Evolutionary conservation across 1,140 invertebrate genomes (phyloP).

Genomic region (Brachionus asplanchnoidis): DNA sequence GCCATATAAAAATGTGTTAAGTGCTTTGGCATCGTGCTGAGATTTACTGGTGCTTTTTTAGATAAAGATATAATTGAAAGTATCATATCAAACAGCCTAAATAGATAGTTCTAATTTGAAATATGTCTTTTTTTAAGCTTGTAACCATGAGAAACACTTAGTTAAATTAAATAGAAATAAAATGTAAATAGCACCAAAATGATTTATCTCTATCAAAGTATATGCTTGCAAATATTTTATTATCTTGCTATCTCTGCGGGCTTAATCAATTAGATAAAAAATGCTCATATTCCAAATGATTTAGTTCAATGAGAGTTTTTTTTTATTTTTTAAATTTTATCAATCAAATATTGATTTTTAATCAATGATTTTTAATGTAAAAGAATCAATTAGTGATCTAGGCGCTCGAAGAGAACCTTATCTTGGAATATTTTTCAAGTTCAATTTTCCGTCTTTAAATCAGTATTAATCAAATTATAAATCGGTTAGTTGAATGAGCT

Average conservation of each 20-base stretch:
- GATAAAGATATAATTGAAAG: slow-evolving; percentile 1
- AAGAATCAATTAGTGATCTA: not conserved
- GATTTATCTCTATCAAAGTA: not conserved
- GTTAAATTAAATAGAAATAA: slow-evolving; percentile 28
- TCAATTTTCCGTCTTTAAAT: slow-evolving; percentile 2
- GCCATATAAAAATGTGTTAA: slow-evolving; percentile 33
- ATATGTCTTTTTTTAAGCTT: slow-evolving; percentile 4
- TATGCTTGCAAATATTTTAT: not conserved
- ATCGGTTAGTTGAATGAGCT: not conserved
- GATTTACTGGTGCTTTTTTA: not conserved
- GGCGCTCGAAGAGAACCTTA: not conserved
- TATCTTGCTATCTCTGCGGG: not conserved
- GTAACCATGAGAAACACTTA: slow-evolving; percentile 21
- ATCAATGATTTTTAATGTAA: not conserved
- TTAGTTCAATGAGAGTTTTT: not conserved
- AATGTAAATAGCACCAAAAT: not conserved
- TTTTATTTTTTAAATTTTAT: slow-evolving; percentile 25
- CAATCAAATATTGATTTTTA: slow-evolving; percentile 33
- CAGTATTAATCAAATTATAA: not conserved
- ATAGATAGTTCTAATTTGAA: not conserved
- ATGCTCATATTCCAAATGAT: slow-evolving; percentile 36
- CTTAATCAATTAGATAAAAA: slow-evolving; percentile 35
- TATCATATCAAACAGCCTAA: slow-evolving; percentile 7
- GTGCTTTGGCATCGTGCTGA: slow-evolving; percentile 20
- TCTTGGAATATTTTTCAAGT: not conserved